Percentiles rank a stretch among this genome's conserved stretches.
phyloP scores from a whole-genome alignment of 2,888 invertebrate genomes.

The Elaeidobius kamerunicus region DNA sequence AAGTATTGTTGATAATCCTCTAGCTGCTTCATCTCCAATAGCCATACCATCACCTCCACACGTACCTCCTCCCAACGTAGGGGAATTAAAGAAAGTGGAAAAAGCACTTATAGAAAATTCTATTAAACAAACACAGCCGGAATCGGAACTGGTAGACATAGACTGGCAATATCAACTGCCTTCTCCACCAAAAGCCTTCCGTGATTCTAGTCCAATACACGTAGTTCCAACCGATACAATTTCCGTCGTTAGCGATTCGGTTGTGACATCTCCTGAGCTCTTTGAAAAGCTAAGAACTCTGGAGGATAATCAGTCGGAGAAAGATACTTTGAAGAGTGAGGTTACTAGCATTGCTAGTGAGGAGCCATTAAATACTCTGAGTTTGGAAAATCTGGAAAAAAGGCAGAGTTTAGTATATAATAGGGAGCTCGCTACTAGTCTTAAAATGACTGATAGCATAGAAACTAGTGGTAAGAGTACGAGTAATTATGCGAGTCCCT shows the following conservation, averaged over 20 bases:
- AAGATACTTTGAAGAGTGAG: constrained; percentile 35
- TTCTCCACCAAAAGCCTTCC: constrained; percentile 58
- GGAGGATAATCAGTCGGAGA: constrained; percentile 40
- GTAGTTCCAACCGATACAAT: constrained; percentile 33
- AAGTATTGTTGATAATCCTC: too few relatives aligned
- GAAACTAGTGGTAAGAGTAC: constrained; percentile 22
- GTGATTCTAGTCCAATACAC: constrained; percentile 49
- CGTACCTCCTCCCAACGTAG: too few relatives aligned
- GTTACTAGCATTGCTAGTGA: constrained; percentile 39
- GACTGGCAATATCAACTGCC: constrained; percentile 59
- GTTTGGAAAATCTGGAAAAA: constrained; percentile 48
- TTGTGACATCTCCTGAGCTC: constrained; percentile 48
- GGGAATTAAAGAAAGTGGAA: too few relatives aligned
- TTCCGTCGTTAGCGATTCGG: constrained; percentile 41
- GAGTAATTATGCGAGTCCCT: constrained; percentile 37
- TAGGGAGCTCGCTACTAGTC: constrained; percentile 48
- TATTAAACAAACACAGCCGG: neutral
- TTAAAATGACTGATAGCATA: constrained; percentile 42
- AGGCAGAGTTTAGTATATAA: constrained; percentile 49
- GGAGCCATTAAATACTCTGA: constrained; percentile 45
- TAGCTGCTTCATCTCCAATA: neutral
- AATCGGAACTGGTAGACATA: constrained; percentile 8
- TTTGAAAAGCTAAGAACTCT: constrained; percentile 46
- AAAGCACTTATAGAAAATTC: neutral
- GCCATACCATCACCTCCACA: neutral